phyloP scores from a whole-genome alignment of 2,888 invertebrate species.

The Crocallis elinguaria region DNA sequence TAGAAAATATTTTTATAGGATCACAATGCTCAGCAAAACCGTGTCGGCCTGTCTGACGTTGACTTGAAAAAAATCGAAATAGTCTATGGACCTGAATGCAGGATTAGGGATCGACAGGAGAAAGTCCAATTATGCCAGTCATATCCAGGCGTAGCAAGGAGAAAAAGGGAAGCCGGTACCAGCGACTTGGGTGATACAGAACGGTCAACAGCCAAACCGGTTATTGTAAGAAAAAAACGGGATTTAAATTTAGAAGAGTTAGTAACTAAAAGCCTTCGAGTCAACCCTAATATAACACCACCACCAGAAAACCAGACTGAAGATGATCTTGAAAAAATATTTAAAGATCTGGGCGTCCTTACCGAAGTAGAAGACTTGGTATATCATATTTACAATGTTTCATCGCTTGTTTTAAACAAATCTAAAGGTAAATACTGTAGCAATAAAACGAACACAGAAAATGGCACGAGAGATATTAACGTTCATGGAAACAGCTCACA shows the following conservation, averaged over 20 bases:
- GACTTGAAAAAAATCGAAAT: slow-evolving; percentile 68
- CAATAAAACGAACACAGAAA: slow-evolving; percentile 5
- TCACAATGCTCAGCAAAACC: slow-evolving; percentile 49
- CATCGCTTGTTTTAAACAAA: slow-evolving; percentile 52
- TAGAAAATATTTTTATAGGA: slow-evolving; percentile 50
- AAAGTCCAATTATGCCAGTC: slow-evolving; percentile 69
- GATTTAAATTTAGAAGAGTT: slow-evolving; percentile 15
- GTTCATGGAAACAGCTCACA: slow-evolving; percentile 35
- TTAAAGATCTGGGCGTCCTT: slow-evolving; percentile 55
- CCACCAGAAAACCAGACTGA: slow-evolving; percentile 44
- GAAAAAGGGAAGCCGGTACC: slow-evolving; percentile 35
- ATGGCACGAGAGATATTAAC: slow-evolving; percentile 17
- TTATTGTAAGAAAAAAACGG: slow-evolving; percentile 21
- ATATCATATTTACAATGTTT: slow-evolving; percentile 54
- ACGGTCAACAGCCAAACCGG: not conserved
- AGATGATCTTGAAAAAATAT: slow-evolving; percentile 18
- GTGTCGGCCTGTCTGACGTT: slow-evolving; percentile 47
- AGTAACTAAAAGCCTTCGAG: slow-evolving; percentile 52
- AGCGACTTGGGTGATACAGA: not conserved
- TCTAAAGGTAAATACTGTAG: slow-evolving; percentile 62
- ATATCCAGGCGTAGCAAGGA: slow-evolving; percentile 59
- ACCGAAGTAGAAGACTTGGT: slow-evolving; percentile 53
- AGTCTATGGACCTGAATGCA: slow-evolving; percentile 67
- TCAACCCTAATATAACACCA: slow-evolving; percentile 68
- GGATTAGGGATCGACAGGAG: slow-evolving; percentile 60